Conservation (phyloP, 1,140 invertebrate genomes). For the Temnothorax longispinosus region DNA sequence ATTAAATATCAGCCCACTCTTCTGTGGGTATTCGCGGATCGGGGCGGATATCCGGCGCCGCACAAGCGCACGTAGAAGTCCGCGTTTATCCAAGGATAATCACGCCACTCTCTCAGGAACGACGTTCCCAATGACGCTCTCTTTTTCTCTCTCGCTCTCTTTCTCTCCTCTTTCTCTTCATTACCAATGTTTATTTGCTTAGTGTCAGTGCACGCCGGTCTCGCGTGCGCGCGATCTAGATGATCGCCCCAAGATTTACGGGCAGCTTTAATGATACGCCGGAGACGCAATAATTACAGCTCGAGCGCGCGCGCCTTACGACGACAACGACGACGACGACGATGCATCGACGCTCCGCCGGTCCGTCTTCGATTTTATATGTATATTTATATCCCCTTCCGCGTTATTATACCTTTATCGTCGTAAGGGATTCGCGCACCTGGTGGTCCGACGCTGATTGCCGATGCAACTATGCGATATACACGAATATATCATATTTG, state of each 20-base stretch:
- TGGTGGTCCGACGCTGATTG: constrained; percentile 5
- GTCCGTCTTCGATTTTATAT: background rate
- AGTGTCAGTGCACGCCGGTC: constrained; percentile 6
- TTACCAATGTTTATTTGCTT: constrained; percentile 53
- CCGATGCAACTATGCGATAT: background rate
- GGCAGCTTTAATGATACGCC: constrained; percentile 53
- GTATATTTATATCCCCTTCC: background rate
- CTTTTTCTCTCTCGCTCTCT: background rate
- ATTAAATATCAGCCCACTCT: constrained; percentile 34
- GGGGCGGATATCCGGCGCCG: constrained; percentile 3
- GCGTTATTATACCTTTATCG: constrained; percentile 20
- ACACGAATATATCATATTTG: background rate
- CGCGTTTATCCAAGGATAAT: constrained; percentile 39
- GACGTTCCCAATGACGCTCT: background rate
- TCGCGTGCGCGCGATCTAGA: constrained; percentile 47
- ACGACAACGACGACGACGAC: background rate
- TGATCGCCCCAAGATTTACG: constrained; percentile 45
- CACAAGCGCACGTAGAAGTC: background rate
- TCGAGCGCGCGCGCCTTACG: background rate
- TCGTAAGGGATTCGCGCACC: background rate
- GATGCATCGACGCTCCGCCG: background rate
- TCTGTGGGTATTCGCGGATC: background rate
- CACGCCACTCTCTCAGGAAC: constrained; percentile 29
- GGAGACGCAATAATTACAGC: constrained; percentile 54
- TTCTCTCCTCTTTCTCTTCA: background rate